phyloP scores from a whole-genome alignment of 2,113 vertebrate species.

The Caranx melampygus region DNA sequence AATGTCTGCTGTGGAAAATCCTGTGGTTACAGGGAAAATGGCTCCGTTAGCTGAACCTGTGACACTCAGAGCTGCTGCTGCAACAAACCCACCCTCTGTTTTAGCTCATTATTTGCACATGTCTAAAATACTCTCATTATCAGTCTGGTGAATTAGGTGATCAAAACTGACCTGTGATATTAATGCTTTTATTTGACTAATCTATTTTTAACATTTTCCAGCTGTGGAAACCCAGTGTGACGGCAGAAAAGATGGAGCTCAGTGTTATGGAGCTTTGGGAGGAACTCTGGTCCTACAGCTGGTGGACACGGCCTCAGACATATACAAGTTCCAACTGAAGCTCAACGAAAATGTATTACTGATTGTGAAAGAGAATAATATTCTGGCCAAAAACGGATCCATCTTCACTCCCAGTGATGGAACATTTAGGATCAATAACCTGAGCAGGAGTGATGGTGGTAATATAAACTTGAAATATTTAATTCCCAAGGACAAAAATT shows the following conservation, averaged over 20 bases:
- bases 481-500: fast-evolving
- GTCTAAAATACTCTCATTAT: neutral
- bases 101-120: neutral
- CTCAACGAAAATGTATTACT: too few relatives aligned
- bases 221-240: constrained; percentile 59
- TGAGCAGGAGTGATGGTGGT: constrained; percentile 32
- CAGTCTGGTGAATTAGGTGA: neutral
- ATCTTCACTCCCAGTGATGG: constrained; percentile 25
- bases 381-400: neutral
- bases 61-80: neutral
- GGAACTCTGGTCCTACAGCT: constrained; percentile 58
- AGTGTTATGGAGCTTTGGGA: constrained; percentile 70
- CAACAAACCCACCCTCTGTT: neutral
- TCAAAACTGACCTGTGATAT: neutral
- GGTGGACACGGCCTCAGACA: neutral
- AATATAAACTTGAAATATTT: neutral
- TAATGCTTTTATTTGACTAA: neutral
- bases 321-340: fast-evolving
- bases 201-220: constrained; percentile 16
- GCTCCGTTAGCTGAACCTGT: neutral
- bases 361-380: fast-evolving
- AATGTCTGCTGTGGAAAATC: too few relatives aligned
- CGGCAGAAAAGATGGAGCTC: constrained; percentile 36
- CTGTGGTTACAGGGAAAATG: neutral
- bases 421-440: constrained; percentile 52